Evolutionary conservation across 1,140 invertebrate genomes (phyloP).

Genomic region (Bradysia coprophila): DNA sequence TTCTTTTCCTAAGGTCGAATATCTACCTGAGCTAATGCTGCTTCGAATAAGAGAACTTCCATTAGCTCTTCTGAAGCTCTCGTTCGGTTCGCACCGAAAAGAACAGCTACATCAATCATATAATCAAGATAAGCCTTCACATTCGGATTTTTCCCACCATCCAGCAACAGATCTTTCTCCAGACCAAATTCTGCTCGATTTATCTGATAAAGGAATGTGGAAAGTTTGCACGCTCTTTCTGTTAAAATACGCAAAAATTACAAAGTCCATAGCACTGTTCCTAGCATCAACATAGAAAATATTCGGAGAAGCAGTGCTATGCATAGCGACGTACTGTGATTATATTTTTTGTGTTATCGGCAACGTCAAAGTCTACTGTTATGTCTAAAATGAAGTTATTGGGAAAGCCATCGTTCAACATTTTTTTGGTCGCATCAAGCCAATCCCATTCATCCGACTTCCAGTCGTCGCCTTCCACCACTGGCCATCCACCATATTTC

Average conservation of each 20-base stretch:
- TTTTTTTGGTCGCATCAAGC: neutral
- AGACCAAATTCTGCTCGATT: conserved; percentile 39
- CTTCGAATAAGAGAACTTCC: conserved; percentile 40
- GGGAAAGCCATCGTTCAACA: neutral
- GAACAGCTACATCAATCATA: conserved; percentile 28
- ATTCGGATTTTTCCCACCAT: conserved; percentile 18
- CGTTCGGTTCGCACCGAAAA: conserved; percentile 30
- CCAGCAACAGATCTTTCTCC: conserved; percentile 32
- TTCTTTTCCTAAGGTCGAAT: no score
- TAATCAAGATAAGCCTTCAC: conserved; percentile 19
- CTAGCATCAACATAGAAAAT: no score
- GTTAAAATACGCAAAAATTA: no score
- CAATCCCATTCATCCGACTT: neutral
- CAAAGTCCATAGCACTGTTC: no score
- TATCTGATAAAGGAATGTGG: conserved; percentile 21
- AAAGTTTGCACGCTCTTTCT: no score
- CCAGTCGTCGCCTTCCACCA: conserved; percentile 25
- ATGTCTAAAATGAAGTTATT: neutral
- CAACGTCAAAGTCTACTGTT: no score
- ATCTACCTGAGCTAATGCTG: conserved; percentile 33
- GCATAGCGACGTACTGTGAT: no score
- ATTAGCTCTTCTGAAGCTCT: conserved; percentile 27
- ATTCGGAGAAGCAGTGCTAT: no score
- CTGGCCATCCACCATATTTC: conserved; percentile 35
- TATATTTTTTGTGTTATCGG: no score